Conservation (phyloP, 2,113 vertebrate species). For the Balaenoptera acutorostrata region DNA sequence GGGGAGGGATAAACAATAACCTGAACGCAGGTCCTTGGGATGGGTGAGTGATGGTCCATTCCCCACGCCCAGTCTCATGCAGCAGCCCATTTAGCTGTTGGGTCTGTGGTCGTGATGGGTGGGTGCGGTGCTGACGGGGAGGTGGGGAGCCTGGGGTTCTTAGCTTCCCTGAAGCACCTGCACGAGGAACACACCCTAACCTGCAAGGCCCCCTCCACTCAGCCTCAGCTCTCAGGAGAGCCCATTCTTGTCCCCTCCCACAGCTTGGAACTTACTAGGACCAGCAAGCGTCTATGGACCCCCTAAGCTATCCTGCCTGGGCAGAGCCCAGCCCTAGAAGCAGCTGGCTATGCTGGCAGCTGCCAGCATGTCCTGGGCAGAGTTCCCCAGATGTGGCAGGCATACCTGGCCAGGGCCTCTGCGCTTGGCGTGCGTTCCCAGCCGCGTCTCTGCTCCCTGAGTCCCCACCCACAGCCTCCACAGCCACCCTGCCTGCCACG, state of each 20-base stretch:
- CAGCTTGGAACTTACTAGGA: background rate
- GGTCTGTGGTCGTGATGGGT: background rate
- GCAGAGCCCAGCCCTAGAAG: background rate
- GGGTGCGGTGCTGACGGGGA: background rate
- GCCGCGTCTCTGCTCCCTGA: rapidly evolving
- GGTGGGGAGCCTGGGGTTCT: background rate
- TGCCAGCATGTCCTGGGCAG: background rate
- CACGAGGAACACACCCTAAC: no score
- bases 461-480: background rate
- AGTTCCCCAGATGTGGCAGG: background rate
- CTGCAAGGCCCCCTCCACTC: rapidly evolving
- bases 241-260: background rate
- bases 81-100: background rate
- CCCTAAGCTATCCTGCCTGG: background rate
- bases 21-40: background rate
- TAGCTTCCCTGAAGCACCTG: background rate
- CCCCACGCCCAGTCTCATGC: rapidly evolving
- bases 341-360: background rate
- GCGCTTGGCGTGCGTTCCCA: background rate
- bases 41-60: no score
- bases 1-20: background rate
- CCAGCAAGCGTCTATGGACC: background rate
- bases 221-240: background rate
- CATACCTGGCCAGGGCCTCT: background rate
- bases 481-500: background rate